phyloP scores from a whole-genome alignment of 2,888 invertebrate genomes.

The Eupithecia subumbrata region DNA sequence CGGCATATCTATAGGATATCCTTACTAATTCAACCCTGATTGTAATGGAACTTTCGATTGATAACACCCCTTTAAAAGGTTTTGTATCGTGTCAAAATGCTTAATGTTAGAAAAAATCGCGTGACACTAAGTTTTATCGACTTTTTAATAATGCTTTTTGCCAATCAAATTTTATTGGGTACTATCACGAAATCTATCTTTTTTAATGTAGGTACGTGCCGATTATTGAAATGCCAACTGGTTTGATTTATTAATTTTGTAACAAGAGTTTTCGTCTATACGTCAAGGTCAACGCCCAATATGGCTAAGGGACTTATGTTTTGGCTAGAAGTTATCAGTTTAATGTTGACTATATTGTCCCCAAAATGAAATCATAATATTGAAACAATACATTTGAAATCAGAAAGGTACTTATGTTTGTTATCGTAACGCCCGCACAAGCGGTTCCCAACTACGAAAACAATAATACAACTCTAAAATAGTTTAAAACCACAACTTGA shows the following conservation, averaged over 20 bases:
- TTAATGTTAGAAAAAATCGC: conserved; percentile 47
- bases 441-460: conserved; percentile 43
- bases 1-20: neutral
- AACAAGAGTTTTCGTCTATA: neutral
- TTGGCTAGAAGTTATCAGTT: neutral
- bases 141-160: conserved; percentile 48
- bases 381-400: neutral
- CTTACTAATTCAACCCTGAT: neutral
- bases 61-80: conserved; percentile 25
- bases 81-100: conserved; percentile 34
- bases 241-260: neutral
- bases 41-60: neutral
- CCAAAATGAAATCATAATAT: neutral
- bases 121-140: conserved; percentile 54
- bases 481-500: conserved; percentile 31
- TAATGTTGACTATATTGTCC: neutral
- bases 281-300: neutral
- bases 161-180: conserved; percentile 24
- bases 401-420: neutral
- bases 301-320: neutral
- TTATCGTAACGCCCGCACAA: conserved; percentile 51
- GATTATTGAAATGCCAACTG: neutral
- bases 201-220: too few species aligned
- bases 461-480: conserved; percentile 20
- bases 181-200: conserved; percentile 7